These are phyloP conservation scores for Pseudolaguvia tuberculata DNA, from an alignment of 2,113 vertebrate species.

Conservation along the genomic window DNA sequence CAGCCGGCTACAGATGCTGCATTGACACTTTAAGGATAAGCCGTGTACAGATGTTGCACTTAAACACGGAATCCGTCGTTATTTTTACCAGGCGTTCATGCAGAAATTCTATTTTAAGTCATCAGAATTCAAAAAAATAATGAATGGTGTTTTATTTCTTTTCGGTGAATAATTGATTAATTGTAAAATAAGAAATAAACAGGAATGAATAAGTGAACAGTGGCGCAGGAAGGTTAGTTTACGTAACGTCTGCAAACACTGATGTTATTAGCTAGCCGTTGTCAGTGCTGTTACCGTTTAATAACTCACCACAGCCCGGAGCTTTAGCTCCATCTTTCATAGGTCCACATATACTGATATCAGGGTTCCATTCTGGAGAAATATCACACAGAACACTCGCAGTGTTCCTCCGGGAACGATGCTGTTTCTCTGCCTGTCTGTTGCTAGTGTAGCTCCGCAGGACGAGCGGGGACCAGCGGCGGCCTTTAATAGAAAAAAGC, in stretches of 20 bases:
- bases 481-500: neutral
- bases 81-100: no score
- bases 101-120: neutral
- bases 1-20: neutral
- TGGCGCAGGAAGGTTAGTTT: neutral
- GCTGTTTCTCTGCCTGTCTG: neutral
- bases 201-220: neutral
- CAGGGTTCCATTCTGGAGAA: neutral
- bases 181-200: no score
- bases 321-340: slow-evolving; percentile 21
- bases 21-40: no score
- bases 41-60: no score
- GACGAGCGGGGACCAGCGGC: no score
- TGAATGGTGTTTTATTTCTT: no score
- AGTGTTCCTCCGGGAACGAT: neutral
- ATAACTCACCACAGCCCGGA: slow-evolving; percentile 13
- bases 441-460: neutral
- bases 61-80: no score
- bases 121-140: neutral
- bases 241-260: no score
- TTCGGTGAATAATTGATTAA: no score
- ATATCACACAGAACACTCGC: neutral
- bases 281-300: neutral
- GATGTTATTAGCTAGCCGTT: neutral
- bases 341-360: neutral